Evolutionary conservation across 2,797 vertebrate genomes (phyloP), one percentile per base, ranked within the genome.

Genomic region (Argentina silus): DNA sequence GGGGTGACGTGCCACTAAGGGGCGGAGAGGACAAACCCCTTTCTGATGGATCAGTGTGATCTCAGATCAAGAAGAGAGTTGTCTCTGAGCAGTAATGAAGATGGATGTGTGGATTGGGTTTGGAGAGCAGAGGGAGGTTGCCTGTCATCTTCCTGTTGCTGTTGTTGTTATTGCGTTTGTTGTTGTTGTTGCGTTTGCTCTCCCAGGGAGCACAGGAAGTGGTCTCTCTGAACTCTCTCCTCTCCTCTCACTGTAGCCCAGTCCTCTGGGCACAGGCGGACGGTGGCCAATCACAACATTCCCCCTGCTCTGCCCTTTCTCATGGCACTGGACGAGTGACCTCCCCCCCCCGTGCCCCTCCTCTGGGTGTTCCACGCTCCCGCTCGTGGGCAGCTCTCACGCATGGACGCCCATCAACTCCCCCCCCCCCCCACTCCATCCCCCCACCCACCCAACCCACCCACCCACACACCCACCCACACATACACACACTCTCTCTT

Each of bases 341-440:
- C 15, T 91, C 89, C 91, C 91, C n/a, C n/a, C n/a, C n/a, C n/a
- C n/a, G n/a, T 92, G 93, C 90, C 90, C 90, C 93, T 93, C 92
- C 63, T 73, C 86, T 93, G 91, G 93, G 94, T 94, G 90, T 94
- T 95, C 92, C 92, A 90, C 63, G 91, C 91, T 94, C 93, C 93
- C 92, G 95, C 92, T 95, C 93, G 93, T 92, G 93, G 94, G 95
- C 93, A 92, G 89, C 88, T 94, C 94, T 92, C 93, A 89, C 90
- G 89, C 90, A 82, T 89, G 85, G 90, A 84, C 91, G 90, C 92
- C 93, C 91, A 93, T 93, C 93, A 92, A 92, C 93, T 90, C 91
- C 63, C 73, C 67, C 42, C 53, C 47, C 19, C 65, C 43, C 48
- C 60, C 57, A 51, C 45, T 59, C 71, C 17, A 19, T 14, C 44